These are phyloP conservation scores for Natrix natrix DNA, from an alignment of 2,797 vertebrate genomes.

Conservation along the genomic window DNA sequence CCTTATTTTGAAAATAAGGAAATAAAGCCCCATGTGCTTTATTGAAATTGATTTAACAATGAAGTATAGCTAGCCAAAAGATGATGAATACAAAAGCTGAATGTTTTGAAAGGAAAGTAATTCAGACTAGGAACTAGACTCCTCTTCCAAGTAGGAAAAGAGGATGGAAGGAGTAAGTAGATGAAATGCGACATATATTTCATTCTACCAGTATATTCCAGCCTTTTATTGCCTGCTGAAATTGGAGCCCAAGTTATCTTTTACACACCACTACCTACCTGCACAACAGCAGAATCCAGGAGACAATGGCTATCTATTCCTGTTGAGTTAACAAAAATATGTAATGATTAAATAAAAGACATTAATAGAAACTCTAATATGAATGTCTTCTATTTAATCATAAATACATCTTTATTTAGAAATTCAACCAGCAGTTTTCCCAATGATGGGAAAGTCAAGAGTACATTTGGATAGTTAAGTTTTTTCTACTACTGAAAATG, in stretches of 20 bases:
- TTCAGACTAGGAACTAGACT: not conserved
- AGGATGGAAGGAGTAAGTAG: not conserved
- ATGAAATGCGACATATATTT: not conserved
- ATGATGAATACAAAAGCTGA: not conserved
- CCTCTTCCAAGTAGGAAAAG: not conserved
- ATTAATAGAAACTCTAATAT: not conserved
- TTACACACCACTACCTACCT: not conserved
- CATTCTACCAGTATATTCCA: not conserved
- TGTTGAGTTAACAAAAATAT: not conserved
- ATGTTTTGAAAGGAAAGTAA: not conserved
- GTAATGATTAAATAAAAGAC: not conserved
- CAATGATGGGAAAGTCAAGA: not conserved
- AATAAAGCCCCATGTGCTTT: not conserved
- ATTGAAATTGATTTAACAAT: not conserved
- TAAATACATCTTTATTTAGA: not conserved
- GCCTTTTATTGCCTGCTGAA: not conserved
- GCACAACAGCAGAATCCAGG: not conserved
- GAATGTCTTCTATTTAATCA: not conserved
- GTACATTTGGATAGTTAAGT: not conserved
- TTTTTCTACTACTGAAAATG: not conserved
- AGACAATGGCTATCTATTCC: not conserved
- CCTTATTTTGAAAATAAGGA: not conserved
- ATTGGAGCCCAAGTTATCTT: not conserved
- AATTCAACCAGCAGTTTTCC: not conserved
- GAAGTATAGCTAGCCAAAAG: not conserved